Evolutionary conservation across 1,140 invertebrate species (phyloP).

Genomic region (Sinonovacula constricta): DNA sequence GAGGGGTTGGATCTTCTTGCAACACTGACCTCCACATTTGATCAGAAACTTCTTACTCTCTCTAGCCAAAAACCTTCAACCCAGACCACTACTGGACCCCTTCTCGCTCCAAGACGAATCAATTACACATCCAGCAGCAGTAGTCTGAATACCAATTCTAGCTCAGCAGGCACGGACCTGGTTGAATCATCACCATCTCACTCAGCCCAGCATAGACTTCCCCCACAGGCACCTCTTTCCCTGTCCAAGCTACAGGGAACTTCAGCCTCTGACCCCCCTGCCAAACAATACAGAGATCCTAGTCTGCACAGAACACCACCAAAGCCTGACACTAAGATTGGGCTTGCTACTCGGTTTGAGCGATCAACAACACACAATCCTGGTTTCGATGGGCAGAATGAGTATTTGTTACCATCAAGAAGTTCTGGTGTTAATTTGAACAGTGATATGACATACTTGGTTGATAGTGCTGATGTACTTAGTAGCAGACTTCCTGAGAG

Average conservation of each 20-base stretch:
- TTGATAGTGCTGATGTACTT: conserved; percentile 27
- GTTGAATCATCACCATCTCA: background rate
- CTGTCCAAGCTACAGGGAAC: conserved; percentile 8
- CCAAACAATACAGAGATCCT: conserved; percentile 70
- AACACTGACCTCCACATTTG: conserved; percentile 86
- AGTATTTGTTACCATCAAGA: background rate
- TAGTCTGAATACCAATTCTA: no score
- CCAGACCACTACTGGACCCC: background rate
- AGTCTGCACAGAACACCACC: conserved; percentile 70
- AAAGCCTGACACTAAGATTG: conserved; percentile 72
- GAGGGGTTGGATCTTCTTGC: conserved; percentile 83
- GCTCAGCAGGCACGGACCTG: conserved; percentile 1
- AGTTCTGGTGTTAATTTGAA: conserved; percentile 22
- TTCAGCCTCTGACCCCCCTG: conserved; percentile 2
- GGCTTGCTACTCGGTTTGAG: conserved; percentile 75
- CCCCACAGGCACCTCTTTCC: conserved; percentile 58
- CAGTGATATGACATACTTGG: conserved; percentile 45
- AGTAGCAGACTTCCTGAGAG: background rate
- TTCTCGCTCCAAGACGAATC: background rate
- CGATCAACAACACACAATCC: conserved; percentile 41
- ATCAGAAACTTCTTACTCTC: conserved; percentile 85
- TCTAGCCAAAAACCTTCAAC: conserved; percentile 23
- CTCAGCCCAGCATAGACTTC: conserved; percentile 36
- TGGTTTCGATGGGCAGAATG: conserved; percentile 11
- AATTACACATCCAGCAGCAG: conserved; percentile 20